Evolutionary conservation across 2,797 vertebrate species (phyloP).

Genomic region (Typhlichthys eigenmanni): DNA sequence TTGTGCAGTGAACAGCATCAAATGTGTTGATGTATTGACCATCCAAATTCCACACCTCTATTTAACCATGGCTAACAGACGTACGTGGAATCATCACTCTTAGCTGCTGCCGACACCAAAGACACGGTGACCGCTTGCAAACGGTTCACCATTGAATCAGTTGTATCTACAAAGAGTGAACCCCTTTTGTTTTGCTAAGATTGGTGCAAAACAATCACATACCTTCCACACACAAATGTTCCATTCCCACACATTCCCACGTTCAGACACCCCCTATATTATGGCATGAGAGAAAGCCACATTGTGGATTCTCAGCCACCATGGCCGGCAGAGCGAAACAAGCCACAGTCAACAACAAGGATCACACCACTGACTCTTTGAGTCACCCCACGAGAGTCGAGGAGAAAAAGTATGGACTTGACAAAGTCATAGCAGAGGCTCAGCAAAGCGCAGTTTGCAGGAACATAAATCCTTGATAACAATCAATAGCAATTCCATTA

Average conservation of each 20-base stretch:
- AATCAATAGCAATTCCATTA: slow-evolving; percentile 26
- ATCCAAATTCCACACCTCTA: slow-evolving; percentile 69
- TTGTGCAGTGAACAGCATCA: slow-evolving; percentile 1
- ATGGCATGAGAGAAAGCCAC: slow-evolving; percentile 63
- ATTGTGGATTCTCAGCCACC: slow-evolving; percentile 68
- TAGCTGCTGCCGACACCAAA: slow-evolving; percentile 69
- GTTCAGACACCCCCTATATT: slow-evolving; percentile 14
- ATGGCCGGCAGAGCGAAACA: slow-evolving; percentile 62
- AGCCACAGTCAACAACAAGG: slow-evolving; percentile 28
- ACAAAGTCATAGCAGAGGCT: slow-evolving; percentile 16
- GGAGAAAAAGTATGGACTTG: slow-evolving; percentile 8
- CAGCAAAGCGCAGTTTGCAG: background rate
- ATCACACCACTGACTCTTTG: slow-evolving; percentile 16
- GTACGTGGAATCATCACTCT: slow-evolving; percentile 68
- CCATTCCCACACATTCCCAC: slow-evolving; percentile 21
- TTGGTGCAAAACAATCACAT: slow-evolving; percentile 29
- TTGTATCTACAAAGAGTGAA: slow-evolving; percentile 48
- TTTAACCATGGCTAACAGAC: slow-evolving; percentile 67
- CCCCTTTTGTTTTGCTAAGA: slow-evolving; percentile 45
- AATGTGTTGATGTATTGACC: slow-evolving; percentile 58
- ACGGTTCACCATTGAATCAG: slow-evolving; percentile 30
- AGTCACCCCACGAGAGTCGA: slow-evolving; percentile 1
- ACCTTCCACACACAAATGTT: slow-evolving; percentile 30
- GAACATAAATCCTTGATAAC: slow-evolving; percentile 37
- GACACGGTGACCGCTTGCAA: slow-evolving; percentile 38